These are phyloP conservation scores for Anthonomus grandis DNA, from an alignment of 1,140 invertebrate species.

Conservation along the genomic window DNA sequence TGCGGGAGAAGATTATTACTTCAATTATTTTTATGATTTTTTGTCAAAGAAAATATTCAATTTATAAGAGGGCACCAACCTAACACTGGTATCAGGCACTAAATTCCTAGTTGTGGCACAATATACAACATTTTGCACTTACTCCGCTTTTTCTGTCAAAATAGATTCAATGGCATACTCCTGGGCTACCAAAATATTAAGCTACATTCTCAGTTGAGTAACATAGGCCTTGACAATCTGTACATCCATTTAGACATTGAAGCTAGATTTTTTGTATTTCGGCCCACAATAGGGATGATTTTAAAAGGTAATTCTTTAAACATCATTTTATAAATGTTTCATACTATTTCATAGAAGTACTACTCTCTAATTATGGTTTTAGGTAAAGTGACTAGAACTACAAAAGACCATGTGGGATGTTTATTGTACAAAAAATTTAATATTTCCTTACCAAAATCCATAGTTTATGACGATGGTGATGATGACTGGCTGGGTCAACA, in stretches of 20 bases:
- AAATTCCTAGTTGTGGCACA: no score
- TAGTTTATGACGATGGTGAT: slow-evolving; percentile 41
- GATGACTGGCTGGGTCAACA: slow-evolving; percentile 57
- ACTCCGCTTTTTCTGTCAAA: no score
- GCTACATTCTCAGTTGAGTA: slow-evolving; percentile 53
- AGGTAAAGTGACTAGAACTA: slow-evolving; percentile 62
- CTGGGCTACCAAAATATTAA: slow-evolving; percentile 61
- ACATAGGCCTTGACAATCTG: slow-evolving; percentile 55
- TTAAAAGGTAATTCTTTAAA: slow-evolving; percentile 52
- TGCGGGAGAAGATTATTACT: no score
- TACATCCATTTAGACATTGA: slow-evolving; percentile 61
- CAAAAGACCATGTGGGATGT: slow-evolving; percentile 58
- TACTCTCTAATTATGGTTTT: slow-evolving; percentile 30
- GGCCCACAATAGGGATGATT: slow-evolving; percentile 51
- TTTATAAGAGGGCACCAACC: no score
- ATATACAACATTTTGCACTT: no score
- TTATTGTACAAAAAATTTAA: slow-evolving; percentile 65
- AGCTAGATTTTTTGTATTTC: slow-evolving; percentile 64
- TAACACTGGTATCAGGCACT: no score
- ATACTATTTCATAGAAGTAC: no score
- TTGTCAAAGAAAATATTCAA: no score
- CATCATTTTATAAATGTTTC: no score
- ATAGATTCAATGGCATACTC: slow-evolving; percentile 58
- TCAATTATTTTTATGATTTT: no score
- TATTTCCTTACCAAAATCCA: slow-evolving; percentile 58